Evolutionary conservation across 1,140 invertebrate genomes (phyloP), one percentile per base, ranked within the genome.

Genomic region (Drosophila simulans): DNA sequence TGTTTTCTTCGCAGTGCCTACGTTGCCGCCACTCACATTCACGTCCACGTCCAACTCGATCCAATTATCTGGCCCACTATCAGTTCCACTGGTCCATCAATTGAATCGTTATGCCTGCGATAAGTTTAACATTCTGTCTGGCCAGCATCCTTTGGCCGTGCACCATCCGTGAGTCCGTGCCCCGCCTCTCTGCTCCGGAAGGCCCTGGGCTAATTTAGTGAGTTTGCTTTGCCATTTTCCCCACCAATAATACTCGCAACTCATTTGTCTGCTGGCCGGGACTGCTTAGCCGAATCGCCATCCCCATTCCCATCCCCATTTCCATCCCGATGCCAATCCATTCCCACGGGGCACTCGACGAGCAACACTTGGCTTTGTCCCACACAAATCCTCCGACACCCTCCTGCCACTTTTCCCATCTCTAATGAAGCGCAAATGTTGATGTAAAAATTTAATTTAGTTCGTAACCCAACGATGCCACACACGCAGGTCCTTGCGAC

Each of bases 391-490:
- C 40, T 22, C 5, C 48, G 25, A 20, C 59, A n/a, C 54, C 43
- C 37, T 13, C 56, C 35, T 49, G 52, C 45, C 71, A 54, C 31
- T 55, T 55, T 45, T 57, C 62, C 77, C 69, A 53, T 54, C 70
- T 77, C 83, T 86, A 88, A 88, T 86, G 83, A 86, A 86, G 83
- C 83, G 75, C 84, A 86, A 86, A 86, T 86, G 83, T 83, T 86
- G 83, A 82, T 88, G 84, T 86, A 86, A 88, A 86, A 86, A 86
- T 86, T 86, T 86, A 86, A 86, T 86, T 86, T 86, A 88, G 83
- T 88, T 86, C 79, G 78, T 76, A 82, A 65, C 73, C 78, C 74
- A 72, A 57, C 64, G 55, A 60, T 42, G 43, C 70, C 68, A 64
- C 82, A 85, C 80, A 85, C 77, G 74, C 70, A 75, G 15, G 54